Evolutionary conservation across 2,113 vertebrate species (phyloP).

Genomic region (Brienomyrus longianalis): DNA sequence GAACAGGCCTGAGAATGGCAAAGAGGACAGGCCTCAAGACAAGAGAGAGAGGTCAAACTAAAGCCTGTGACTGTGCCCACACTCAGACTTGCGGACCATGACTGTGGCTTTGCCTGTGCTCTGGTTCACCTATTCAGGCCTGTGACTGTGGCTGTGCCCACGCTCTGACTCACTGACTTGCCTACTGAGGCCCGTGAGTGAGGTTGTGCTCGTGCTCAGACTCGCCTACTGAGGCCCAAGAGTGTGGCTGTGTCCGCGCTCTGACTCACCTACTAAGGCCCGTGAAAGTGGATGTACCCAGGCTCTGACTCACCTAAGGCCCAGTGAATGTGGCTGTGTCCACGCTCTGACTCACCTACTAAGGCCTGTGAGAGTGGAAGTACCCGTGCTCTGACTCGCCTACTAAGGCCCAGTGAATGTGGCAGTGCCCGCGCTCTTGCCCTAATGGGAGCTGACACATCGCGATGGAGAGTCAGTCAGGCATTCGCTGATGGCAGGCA

Average conservation of each 20-base stretch:
- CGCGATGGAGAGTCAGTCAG: slow-evolving; percentile 25
- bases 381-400: not conserved
- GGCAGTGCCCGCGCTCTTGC: not conserved
- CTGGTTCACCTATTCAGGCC: not conserved
- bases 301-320: not conserved
- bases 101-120: not conserved
- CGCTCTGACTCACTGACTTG: not conserved
- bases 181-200: not conserved
- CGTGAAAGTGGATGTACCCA: not conserved
- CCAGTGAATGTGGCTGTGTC: not conserved
- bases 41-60: not conserved
- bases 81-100: not conserved
- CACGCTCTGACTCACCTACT: not conserved
- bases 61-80: not conserved
- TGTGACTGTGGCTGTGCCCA: not conserved
- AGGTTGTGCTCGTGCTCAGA: not conserved
- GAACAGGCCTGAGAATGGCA: too few relatives aligned
- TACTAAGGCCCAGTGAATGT: not conserved
- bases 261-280: not conserved
- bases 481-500: slow-evolving; percentile 34
- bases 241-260: not conserved
- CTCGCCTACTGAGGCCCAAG: not conserved
- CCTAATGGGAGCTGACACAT: slow-evolving; percentile 34
- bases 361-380: not conserved
- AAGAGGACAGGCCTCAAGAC: too few relatives aligned